Conservation (phyloP, 1,140 invertebrate species). For the Proales similis region DNA sequence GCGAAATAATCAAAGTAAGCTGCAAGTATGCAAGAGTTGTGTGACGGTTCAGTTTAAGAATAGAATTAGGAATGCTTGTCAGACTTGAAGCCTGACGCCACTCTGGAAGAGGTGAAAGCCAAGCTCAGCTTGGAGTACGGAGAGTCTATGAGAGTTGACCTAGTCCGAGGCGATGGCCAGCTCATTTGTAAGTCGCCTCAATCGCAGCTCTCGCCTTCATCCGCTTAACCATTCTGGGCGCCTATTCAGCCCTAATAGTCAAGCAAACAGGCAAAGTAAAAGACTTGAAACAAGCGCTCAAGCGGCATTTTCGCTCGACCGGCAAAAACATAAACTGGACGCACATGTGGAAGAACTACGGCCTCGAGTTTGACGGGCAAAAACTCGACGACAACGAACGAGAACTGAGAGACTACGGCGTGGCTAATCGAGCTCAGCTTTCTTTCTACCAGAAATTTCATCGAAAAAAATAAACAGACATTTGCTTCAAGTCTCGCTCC, state of each 20-base stretch:
- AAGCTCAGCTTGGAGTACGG: conserved; percentile 21
- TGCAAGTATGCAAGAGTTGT: not conserved
- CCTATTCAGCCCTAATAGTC: conserved; percentile 17
- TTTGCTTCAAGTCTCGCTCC: not conserved
- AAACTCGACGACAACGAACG: conserved; percentile 11
- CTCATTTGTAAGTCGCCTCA: conserved; percentile 4
- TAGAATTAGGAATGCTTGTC: conserved; percentile 9
- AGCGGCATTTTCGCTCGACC: not conserved
- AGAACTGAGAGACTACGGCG: conserved; percentile 15
- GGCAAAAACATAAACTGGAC: conserved; percentile 27
- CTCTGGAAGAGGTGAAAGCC: conserved; percentile 15
- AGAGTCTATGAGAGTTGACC: conserved; percentile 29
- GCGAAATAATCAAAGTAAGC: conserved; percentile 3
- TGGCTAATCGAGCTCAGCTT: not conserved
- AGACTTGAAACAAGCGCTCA: conserved; percentile 16
- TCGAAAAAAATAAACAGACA: conserved; percentile 2
- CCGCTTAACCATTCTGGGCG: no score
- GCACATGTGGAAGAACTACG: conserved; percentile 35
- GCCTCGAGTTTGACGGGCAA: conserved; percentile 5
- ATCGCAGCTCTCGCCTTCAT: no score
- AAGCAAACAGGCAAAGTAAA: conserved; percentile 12
- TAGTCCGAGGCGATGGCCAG: conserved; percentile 24
- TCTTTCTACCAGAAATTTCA: conserved; percentile 19
- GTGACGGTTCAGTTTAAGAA: not conserved
- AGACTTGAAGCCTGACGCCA: conserved; percentile 15